Conservation (phyloP, 2,113 vertebrate genomes). For the Brachyhypopomus occidentalis region DNA sequence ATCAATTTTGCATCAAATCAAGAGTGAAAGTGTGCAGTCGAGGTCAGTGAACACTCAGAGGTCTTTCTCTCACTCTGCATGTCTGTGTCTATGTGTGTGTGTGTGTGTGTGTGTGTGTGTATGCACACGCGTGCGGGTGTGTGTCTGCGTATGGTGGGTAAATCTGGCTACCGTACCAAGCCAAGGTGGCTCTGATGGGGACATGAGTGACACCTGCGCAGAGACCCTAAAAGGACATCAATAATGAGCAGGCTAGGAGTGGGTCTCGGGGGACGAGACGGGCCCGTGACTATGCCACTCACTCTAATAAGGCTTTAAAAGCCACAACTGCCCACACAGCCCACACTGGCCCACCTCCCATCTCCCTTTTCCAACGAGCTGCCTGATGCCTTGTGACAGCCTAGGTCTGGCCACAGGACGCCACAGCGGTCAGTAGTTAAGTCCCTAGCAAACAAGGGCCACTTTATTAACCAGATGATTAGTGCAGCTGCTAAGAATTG, state of each 20-base stretch:
- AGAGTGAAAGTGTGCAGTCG: background rate
- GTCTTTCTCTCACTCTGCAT: background rate
- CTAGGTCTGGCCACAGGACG: constrained; percentile 62
- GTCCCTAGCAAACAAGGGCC: constrained; percentile 63
- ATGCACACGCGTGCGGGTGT: background rate
- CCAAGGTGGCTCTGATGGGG: constrained; percentile 60
- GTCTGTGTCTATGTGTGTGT: background rate
- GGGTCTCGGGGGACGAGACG: constrained; percentile 63
- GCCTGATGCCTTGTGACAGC: constrained; percentile 78
- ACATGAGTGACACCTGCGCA: constrained; percentile 60
- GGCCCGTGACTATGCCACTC: constrained; percentile 71
- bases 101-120: background rate
- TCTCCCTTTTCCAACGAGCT: constrained; percentile 69
- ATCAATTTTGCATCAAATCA: constrained; percentile 22
- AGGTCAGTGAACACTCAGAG: constrained; percentile 50
- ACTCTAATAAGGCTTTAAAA: constrained; percentile 83
- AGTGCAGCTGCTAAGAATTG: constrained; percentile 48
- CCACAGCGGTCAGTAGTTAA: constrained; percentile 65
- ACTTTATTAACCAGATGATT: constrained; percentile 57
- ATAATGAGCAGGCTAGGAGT: constrained; percentile 79
- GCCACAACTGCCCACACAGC: constrained; percentile 80
- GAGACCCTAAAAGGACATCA: constrained; percentile 71
- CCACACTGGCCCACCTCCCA: constrained; percentile 73
- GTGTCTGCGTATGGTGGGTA: constrained; percentile 22
- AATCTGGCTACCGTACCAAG: constrained; percentile 46